phyloP scores from a whole-genome alignment of 1,140 invertebrate genomes.

The Episyrphus balteatus region DNA sequence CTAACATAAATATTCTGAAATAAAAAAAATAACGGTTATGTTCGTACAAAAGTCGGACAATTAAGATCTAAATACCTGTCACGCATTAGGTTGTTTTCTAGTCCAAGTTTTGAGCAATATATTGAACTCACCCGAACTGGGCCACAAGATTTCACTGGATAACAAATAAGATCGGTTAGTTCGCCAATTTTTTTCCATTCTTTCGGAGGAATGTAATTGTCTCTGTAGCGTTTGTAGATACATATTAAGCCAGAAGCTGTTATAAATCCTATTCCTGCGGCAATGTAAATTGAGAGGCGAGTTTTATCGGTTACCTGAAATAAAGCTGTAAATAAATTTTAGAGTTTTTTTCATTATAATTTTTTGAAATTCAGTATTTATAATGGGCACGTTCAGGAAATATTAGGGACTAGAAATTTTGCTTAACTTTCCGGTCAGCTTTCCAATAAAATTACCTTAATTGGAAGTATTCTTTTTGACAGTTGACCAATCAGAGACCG shows the following conservation, averaged over 20 bases:
- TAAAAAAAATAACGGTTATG: not conserved
- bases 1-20: slow-evolving; percentile 33
- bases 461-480: too few species aligned
- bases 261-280: slow-evolving; percentile 28
- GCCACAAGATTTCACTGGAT: slow-evolving; percentile 38
- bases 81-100: slow-evolving; percentile 33
- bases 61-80: slow-evolving; percentile 18
- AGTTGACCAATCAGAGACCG: too few species aligned
- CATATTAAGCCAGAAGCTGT: slow-evolving; percentile 30
- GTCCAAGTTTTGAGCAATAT: slow-evolving; percentile 33
- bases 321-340: too few species aligned
- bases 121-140: slow-evolving; percentile 25
- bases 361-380: too few species aligned
- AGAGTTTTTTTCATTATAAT: too few species aligned
- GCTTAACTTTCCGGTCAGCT: too few species aligned
- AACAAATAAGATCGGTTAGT: slow-evolving; percentile 35
- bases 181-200: slow-evolving; percentile 39
- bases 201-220: slow-evolving; percentile 19
- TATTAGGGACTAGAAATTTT: too few species aligned
- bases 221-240: slow-evolving; percentile 28
- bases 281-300: slow-evolving; percentile 4
- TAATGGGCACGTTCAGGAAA: too few species aligned
- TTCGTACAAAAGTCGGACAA: too few species aligned
- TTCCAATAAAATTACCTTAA: too few species aligned
- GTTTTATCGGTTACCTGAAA: not conserved